These are phyloP conservation scores for Sorex araneus DNA, from an alignment of 2,113 vertebrate species.

Conservation along the genomic window DNA sequence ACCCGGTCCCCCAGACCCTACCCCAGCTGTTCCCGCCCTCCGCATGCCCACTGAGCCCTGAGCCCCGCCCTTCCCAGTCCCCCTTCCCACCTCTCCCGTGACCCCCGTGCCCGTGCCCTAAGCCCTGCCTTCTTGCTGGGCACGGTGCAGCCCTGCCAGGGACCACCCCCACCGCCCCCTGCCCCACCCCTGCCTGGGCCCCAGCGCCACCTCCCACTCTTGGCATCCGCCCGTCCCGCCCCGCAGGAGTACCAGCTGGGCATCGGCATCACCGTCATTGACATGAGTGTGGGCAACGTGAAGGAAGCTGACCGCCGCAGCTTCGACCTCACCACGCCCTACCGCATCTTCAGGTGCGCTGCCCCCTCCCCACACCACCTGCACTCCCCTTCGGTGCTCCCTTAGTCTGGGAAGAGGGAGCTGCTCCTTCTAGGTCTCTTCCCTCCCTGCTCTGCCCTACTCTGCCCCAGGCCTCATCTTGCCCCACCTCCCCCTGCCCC, in stretches of 20 bases:
- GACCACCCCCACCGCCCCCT: not conserved
- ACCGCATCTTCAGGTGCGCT: constrained; percentile 94
- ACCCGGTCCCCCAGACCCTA: not conserved
- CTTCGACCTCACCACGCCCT: constrained; percentile 97
- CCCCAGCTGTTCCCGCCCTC: not conserved
- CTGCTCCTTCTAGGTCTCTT: not conserved
- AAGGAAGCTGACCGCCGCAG: constrained; percentile 93
- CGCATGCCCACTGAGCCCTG: not conserved
- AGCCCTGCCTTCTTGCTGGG: not conserved
- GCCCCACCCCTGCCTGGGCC: not conserved
- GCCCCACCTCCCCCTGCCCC: too few species aligned
- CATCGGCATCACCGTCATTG: constrained; percentile 95
- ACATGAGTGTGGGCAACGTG: constrained; percentile 97
- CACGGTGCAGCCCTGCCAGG: not conserved
- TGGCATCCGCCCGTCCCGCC: not conserved
- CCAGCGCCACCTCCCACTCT: not conserved
- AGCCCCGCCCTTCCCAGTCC: not conserved
- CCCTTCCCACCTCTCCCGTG: too few species aligned
- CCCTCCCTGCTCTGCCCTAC: too few species aligned
- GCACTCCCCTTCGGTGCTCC: not conserved
- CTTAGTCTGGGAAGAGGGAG: not conserved
- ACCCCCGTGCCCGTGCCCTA: too few species aligned
- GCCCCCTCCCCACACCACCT: rapidly evolving
- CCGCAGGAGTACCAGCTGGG: constrained; percentile 93
- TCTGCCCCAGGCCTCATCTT: too few species aligned